Conservation (phyloP, 2,113 vertebrate species). For the Sarotherodon lohbergeri region DNA sequence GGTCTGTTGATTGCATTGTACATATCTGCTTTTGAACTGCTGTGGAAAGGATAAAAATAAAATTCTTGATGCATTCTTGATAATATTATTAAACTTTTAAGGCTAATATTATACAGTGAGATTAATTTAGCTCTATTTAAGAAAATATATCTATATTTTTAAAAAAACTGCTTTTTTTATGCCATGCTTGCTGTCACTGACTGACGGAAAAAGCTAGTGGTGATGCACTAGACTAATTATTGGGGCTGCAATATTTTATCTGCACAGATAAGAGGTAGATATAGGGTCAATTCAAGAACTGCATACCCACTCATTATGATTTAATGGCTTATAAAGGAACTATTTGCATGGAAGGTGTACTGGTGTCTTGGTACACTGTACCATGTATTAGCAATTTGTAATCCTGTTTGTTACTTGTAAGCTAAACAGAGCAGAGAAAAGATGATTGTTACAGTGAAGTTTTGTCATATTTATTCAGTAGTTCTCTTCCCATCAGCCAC, state of each 20-base stretch:
- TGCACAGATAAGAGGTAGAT: neutral
- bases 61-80: neutral
- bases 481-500: conserved; percentile 1
- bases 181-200: neutral
- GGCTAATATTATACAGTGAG: neutral
- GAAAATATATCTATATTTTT: neutral
- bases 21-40: neutral
- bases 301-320: neutral
- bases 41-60: neutral
- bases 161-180: neutral
- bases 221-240: neutral
- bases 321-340: neutral
- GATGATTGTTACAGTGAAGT: neutral
- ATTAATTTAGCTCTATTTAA: neutral
- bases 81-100: neutral
- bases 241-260: neutral
- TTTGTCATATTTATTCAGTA: neutral
- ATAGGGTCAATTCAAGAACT: neutral
- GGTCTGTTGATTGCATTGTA: neutral
- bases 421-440: neutral
- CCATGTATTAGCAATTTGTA: neutral
- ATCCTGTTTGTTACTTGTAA: neutral
- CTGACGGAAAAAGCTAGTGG: neutral
- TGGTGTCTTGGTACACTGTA: neutral
- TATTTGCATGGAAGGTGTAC: neutral